Evolutionary conservation across 2,888 invertebrate genomes (phyloP).

Genomic region (Eristalis arbustorum): DNA sequence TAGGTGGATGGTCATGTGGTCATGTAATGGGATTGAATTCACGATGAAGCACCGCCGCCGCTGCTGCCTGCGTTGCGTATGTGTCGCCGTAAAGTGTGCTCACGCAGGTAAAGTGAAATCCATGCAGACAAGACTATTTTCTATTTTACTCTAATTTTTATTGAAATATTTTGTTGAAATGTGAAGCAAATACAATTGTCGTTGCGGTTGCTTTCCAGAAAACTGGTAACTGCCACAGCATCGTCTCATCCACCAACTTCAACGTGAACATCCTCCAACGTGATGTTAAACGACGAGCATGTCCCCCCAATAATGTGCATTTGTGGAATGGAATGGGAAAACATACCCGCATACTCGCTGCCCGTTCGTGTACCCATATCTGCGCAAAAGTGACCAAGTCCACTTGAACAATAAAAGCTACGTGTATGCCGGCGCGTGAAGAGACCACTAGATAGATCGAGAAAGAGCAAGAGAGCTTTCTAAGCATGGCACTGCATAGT

Average conservation of each 20-base stretch:
- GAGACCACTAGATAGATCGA: constrained; percentile 4
- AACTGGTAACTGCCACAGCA: constrained; percentile 6
- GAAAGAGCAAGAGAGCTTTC: constrained; percentile 57
- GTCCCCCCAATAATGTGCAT: neutral
- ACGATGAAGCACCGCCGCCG: neutral
- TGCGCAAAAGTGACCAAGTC: constrained; percentile 4
- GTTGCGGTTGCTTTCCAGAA: constrained; percentile 37
- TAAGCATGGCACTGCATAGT: constrained; percentile 57
- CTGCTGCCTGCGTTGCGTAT: no score
- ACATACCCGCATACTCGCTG: neutral
- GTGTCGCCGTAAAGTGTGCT: neutral
- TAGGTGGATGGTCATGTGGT: constrained; percentile 6
- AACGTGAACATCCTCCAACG: constrained; percentile 12
- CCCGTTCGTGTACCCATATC: neutral
- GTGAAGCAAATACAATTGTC: constrained; percentile 51
- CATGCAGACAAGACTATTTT: constrained; percentile 60
- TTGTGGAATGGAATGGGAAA: neutral
- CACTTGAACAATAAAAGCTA: neutral
- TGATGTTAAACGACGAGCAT: neutral
- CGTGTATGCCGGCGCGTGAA: neutral
- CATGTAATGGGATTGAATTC: constrained; percentile 13
- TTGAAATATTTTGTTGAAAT: constrained; percentile 64
- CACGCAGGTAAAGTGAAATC: constrained; percentile 62
- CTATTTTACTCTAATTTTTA: constrained; percentile 71
- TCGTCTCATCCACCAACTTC: constrained; percentile 1